Evolutionary conservation across 2,797 vertebrate species (phyloP), one percentile per base, ranked within the genome.

Genomic region (Microctenopoma lineatum): DNA sequence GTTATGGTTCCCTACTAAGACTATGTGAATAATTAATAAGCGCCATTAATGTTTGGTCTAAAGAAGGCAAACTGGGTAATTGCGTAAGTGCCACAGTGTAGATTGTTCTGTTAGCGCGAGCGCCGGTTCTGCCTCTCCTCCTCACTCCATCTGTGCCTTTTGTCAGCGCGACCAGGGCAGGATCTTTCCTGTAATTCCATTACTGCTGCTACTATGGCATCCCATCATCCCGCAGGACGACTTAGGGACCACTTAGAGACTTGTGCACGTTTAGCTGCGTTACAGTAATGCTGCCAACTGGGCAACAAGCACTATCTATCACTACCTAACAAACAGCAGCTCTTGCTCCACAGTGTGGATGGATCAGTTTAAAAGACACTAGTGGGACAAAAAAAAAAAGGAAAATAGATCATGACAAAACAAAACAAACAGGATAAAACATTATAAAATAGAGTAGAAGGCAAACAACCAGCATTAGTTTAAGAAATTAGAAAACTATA

Each of bases 201-300:
- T 90, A 92, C 83, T 54, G 88, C 77, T 36, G 85, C 85, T 84
- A 50, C 87, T 80, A 87, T 84, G 89, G 87, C 84, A 84, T 90
- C 86, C 85, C 89, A 86, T 88, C 86, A 90, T 91, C 89, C 89
- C 89, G 65, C 86, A 90, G 90, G 90, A 87, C 85, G 77, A 89
- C 84, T 89, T 89, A 91, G 89, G 82, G 85, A 88, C 89, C 90
- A 90, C 89, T 92, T 91, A 90, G 90, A 91, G 83, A 79, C 76
- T 85, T 62, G 87, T 70, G 86, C 85, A 82, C 89, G 83, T 84
- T 90, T 83, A 87, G 88, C 81, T 54, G 82, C 61, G 85, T 85
- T 87, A 87, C 85, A 74, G 87, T 84, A 80, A 89, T 83, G 88
- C 86, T 90, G 89, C 89, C 89, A 89, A 86, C 84, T 59, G 84